These are phyloP conservation scores for Melanophora roralis DNA, from an alignment of 2,888 invertebrate genomes.

Conservation along the genomic window DNA sequence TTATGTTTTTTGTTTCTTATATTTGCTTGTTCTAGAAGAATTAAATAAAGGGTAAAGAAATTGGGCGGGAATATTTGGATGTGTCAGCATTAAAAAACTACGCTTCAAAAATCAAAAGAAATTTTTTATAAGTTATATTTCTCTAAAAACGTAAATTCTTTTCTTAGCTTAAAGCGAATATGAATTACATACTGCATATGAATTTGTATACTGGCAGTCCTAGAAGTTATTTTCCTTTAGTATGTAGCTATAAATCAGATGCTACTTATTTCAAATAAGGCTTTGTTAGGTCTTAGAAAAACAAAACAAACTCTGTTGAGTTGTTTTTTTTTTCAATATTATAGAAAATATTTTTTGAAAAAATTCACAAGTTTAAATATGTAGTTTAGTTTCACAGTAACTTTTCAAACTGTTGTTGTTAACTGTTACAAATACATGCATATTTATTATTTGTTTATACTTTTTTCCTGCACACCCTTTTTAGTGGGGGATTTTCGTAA, in stretches of 20 bases:
- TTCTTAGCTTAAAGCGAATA: not conserved
- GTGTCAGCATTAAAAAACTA: slow-evolving; percentile 50
- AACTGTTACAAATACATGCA: too few species aligned
- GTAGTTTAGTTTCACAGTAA: too few species aligned
- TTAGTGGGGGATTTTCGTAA: slow-evolving; percentile 2
- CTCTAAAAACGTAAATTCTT: not conserved
- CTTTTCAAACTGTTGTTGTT: not conserved
- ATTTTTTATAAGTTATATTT: not conserved
- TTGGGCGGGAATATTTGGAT: slow-evolving; percentile 2
- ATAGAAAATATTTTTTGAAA: not conserved
- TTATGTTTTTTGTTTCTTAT: slow-evolving; percentile 6
- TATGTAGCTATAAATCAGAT: too few species aligned
- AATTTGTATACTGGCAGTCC: not conserved
- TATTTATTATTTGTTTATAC: slow-evolving; percentile 5
- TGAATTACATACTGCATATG: not conserved
- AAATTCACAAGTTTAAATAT: too few species aligned
- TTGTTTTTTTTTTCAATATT: too few species aligned
- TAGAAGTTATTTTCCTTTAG: too few species aligned
- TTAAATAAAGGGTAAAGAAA: slow-evolving; percentile 8
- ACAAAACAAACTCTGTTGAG: too few species aligned
- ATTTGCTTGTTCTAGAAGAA: slow-evolving; percentile 4
- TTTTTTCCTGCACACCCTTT: not conserved
- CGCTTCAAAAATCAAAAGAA: slow-evolving; percentile 54
- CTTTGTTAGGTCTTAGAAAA: too few species aligned
- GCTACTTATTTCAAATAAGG: too few species aligned